Conservation (phyloP, 2,797 vertebrate species). For the Pseudochaenichthys georgianus region DNA sequence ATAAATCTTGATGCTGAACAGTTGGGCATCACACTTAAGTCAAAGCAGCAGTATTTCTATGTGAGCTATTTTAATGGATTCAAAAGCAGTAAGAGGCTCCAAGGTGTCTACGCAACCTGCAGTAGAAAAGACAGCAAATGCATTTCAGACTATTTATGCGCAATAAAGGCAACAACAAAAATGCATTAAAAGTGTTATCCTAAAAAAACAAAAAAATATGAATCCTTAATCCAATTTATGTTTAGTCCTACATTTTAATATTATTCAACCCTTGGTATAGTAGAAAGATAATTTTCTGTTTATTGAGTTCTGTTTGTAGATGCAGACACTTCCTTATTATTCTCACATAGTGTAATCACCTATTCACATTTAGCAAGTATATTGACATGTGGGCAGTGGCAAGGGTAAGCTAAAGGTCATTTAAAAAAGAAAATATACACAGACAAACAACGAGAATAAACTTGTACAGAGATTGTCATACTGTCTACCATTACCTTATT, state of each 20-base stretch:
- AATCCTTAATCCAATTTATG: not conserved
- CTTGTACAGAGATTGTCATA: not conserved
- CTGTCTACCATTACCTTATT: not conserved
- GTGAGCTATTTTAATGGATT: conserved; percentile 40
- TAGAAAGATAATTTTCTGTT: not conserved
- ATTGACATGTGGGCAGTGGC: not conserved
- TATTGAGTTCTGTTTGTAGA: not conserved
- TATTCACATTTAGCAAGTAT: not conserved
- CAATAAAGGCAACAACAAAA: no score
- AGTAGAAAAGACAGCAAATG: conserved; percentile 10
- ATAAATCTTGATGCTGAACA: conserved; percentile 28
- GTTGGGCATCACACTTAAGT: conserved; percentile 19
- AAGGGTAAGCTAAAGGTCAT: not conserved
- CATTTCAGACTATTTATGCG: no score
- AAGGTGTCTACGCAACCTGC: conserved; percentile 29
- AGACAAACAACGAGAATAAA: conserved; percentile 18
- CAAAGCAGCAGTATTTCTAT: conserved; percentile 27
- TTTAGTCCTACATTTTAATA: not conserved
- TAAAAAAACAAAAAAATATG: not conserved
- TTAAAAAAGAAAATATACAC: conserved; percentile 1
- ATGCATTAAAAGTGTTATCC: not conserved
- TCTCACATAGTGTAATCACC: not conserved
- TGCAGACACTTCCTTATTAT: not conserved
- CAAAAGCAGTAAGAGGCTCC: conserved; percentile 34
- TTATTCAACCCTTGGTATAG: not conserved